These are phyloP conservation scores for Stenichneumon culpator DNA, from an alignment of 2,888 invertebrate species.

Conservation along the genomic window DNA sequence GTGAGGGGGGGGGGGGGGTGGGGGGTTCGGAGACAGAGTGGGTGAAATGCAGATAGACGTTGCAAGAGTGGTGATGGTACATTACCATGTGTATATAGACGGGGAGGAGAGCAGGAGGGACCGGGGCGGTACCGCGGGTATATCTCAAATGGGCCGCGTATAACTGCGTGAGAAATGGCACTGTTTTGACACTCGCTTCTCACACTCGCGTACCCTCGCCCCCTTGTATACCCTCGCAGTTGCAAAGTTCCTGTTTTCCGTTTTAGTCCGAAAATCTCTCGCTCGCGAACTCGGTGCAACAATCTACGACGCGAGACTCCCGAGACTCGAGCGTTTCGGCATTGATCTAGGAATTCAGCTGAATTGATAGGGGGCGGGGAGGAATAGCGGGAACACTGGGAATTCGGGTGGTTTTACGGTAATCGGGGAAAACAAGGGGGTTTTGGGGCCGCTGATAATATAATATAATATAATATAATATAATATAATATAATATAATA, in stretches of 20 bases:
- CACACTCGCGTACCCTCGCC: neutral
- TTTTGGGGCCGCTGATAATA: too few relatives aligned
- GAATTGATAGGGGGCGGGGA: neutral
- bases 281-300: neutral
- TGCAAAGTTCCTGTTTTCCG: constrained; percentile 20
- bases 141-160: constrained; percentile 80
- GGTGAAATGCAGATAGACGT: constrained; percentile 26
- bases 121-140: constrained; percentile 26
- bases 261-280: neutral
- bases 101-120: constrained; percentile 12
- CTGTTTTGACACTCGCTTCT: constrained; percentile 81
- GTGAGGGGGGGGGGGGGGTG: neutral
- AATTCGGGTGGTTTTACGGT: neutral
- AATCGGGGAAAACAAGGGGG: too few relatives aligned
- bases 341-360: neutral
- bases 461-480: too few relatives aligned
- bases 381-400: neutral
- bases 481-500: too few relatives aligned
- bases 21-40: constrained; percentile 5
- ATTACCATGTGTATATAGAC: constrained; percentile 25
- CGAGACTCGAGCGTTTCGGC: neutral
- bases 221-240: neutral
- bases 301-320: constrained; percentile 42
- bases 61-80: constrained; percentile 39
- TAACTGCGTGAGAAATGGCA: constrained; percentile 81